Conservation (phyloP, 2,113 vertebrate species). For the Dendrocopos noguchii region DNA sequence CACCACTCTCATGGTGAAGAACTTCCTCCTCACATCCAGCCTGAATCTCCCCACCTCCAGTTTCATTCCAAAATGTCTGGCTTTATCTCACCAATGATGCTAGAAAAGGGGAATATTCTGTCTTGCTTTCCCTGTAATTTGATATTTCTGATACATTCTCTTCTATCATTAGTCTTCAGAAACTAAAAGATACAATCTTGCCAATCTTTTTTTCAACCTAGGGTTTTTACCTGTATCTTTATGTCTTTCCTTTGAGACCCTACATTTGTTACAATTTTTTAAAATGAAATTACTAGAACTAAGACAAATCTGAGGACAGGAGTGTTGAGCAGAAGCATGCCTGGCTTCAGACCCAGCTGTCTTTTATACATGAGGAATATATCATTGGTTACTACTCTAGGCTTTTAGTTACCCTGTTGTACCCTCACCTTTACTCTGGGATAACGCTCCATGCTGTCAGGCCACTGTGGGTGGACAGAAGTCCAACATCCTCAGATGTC, state of each 20-base stretch:
- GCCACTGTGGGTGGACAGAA: not conserved
- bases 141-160: not conserved
- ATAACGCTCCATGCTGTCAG: not conserved
- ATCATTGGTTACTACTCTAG: not conserved
- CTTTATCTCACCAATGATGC: not conserved
- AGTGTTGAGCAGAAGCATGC: fast-evolving
- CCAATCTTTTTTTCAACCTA: not conserved
- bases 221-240: not conserved
- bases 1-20: no score
- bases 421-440: no score
- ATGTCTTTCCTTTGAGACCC: not conserved
- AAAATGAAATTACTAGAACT: not conserved
- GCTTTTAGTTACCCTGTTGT: not conserved
- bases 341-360: not conserved
- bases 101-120: not conserved
- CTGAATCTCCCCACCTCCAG: no score
- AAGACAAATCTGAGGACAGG: not conserved
- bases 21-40: no score
- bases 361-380: not conserved
- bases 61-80: no score
- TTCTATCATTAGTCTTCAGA: not conserved
- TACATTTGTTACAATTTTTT: not conserved
- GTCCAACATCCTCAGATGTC: not conserved
- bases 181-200: not conserved
- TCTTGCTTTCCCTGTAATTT: not conserved